Evolutionary conservation across 2,888 invertebrate species (phyloP).

Genomic region (Eurytoma adleriae): DNA sequence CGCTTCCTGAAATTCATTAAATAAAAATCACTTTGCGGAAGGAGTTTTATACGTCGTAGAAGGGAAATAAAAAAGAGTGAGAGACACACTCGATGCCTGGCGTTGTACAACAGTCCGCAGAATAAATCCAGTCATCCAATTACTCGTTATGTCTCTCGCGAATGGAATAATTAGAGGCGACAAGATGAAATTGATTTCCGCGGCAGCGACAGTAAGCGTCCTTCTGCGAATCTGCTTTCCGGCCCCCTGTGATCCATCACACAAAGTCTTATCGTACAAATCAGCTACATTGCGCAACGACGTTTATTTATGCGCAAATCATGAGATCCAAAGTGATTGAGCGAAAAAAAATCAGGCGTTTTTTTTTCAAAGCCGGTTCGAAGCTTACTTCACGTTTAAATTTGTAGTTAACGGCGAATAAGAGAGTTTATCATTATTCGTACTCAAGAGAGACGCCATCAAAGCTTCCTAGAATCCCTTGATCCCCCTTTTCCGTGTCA

Average conservation of each 20-base stretch:
- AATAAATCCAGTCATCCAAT: conserved; percentile 42
- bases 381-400: too few species aligned
- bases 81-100: conserved; percentile 4
- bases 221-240: conserved; percentile 26
- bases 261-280: too few species aligned
- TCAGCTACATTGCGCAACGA: background rate
- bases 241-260: background rate
- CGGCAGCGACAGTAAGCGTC: background rate
- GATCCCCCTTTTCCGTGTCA: conserved; percentile 19
- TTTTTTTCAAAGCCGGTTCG: too few species aligned
- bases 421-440: background rate
- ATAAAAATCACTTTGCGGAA: conserved; percentile 54
- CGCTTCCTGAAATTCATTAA: conserved; percentile 47
- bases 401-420: background rate
- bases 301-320: too few species aligned
- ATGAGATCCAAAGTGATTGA: too few species aligned
- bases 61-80: conserved; percentile 10
- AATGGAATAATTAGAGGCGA: conserved; percentile 41
- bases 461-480: conserved; percentile 39
- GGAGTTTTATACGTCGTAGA: conserved; percentile 26
- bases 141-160: conserved; percentile 18
- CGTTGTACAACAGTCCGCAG: conserved; percentile 11
- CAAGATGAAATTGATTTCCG: conserved; percentile 46
- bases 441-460: background rate
- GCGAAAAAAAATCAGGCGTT: too few species aligned